Conservation (phyloP, 2,888 invertebrate species). For the Horisme vitalbata region DNA sequence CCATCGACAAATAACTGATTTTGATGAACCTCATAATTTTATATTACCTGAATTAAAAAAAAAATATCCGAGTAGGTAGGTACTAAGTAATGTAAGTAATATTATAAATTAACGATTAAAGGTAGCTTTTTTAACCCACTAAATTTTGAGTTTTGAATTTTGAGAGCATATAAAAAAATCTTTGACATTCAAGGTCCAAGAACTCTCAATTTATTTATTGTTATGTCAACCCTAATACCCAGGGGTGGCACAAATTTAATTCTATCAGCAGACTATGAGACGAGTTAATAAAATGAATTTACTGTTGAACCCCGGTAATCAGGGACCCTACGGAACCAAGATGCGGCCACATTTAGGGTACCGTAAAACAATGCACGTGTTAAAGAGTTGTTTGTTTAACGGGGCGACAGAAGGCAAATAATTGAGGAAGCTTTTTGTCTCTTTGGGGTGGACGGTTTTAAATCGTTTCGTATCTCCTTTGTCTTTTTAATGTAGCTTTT, state of each 20-base stretch:
- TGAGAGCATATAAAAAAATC: too few species aligned
- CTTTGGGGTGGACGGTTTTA: conserved; percentile 48
- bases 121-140: too few species aligned
- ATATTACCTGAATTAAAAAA: too few species aligned
- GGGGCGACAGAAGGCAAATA: conserved; percentile 71
- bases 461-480: conserved; percentile 48
- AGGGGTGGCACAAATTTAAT: conserved; percentile 76
- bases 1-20: too few species aligned
- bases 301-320: conserved; percentile 67
- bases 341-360: conserved; percentile 56
- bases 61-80: too few species aligned
- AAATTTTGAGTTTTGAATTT: too few species aligned
- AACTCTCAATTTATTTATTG: conserved; percentile 7
- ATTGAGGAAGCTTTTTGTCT: conserved; percentile 58
- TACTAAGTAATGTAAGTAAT: too few species aligned
- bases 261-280: conserved; percentile 79
- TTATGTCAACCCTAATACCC: conserved; percentile 52
- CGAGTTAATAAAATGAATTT: conserved; percentile 81
- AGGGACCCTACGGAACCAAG: conserved; percentile 50
- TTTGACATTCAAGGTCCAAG: too few species aligned
- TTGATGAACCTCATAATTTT: too few species aligned
- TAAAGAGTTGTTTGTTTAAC: conserved; percentile 70
- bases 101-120: too few species aligned
- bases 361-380: conserved; percentile 68
- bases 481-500: conserved; percentile 29